Evolutionary conservation across 2,888 invertebrate genomes (phyloP), one percentile per base, ranked within the genome.

Genomic region (Harpagoxenus sublaevis): DNA sequence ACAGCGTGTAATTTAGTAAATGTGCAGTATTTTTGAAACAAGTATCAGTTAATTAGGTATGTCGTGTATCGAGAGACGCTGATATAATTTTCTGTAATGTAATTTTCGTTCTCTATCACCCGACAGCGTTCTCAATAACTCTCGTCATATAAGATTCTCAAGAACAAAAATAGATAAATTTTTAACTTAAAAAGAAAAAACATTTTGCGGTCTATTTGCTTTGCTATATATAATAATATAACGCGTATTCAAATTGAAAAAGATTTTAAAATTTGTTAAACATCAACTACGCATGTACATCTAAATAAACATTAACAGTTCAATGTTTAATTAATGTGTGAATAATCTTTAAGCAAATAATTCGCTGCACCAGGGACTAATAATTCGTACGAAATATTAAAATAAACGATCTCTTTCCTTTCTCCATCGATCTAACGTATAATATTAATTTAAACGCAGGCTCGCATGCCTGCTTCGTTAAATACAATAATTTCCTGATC

Each of bases 1-100:
- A 39, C 23, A 8, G 18, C 60, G 74, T 48, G 48, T 57, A 79
- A 79, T 79, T 79, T 79, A 60, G 60, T 73, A 39, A 74, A 74
- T 48, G 48, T 18, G 39, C 60, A 39, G 18, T 60, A 74, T 39
- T 74, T 48, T 42, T 42, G n/a, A 45, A 70, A 12, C 12, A 28
- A 18, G 8, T 71, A 78, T 70, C 42, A 28, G n/a, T 55, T 78
- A 78, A 78, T 78, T 66, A 23, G 23, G 23, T 23, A 55, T 45
- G n/a, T 45, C 8, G 18, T 23, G n/a, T 70, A 71, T 70, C 55
- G 39, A 31, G 12, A 18, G 39, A 31, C 51, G 55, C 3, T 45
- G 55, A 78, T 23, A 31, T 55, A 70, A 78, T 70, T 55, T 78
- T 42, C 42, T 70, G 71, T 71, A 70, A 70, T 55, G 5, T 28